phyloP scores from a whole-genome alignment of 2,113 vertebrate species.

The Chionodraco myersi region DNA sequence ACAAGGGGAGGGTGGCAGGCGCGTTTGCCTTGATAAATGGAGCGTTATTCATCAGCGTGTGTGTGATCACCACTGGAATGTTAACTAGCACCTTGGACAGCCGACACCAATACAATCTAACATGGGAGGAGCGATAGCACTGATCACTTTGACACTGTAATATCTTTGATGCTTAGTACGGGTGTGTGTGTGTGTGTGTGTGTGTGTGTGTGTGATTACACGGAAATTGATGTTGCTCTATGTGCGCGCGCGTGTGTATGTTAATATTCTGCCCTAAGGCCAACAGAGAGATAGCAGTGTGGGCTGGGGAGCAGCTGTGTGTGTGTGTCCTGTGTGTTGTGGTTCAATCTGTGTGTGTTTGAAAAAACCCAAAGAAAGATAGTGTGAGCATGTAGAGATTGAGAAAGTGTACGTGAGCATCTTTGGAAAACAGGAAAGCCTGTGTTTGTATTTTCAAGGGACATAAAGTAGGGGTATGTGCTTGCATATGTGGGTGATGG shows the following conservation, averaged over 20 bases:
- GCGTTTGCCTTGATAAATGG: conserved; percentile 78
- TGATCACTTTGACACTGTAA: conserved; percentile 37
- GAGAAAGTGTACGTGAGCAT: conserved; percentile 29
- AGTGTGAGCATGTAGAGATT: conserved; percentile 17
- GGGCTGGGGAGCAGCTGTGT: conserved; percentile 70
- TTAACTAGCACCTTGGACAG: conserved; percentile 83
- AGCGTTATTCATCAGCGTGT: conserved; percentile 79
- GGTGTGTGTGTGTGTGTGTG: neutral
- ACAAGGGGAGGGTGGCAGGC: conserved; percentile 60
- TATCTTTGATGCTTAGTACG: conserved; percentile 25
- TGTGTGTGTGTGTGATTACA: conserved; percentile 5
- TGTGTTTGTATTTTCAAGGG: conserved; percentile 18
- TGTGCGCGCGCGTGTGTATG: conserved; percentile 35
- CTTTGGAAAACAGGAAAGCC: conserved; percentile 15
- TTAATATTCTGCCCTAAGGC: conserved; percentile 75
- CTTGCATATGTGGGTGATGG: conserved; percentile 7
- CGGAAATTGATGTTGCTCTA: conserved; percentile 17
- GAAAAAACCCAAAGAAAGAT: conserved; percentile 1
- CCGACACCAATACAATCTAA: conserved; percentile 54
- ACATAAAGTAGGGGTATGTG: conserved; percentile 24
- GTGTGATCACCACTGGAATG: conserved; percentile 82
- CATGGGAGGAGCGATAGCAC: conserved; percentile 51
- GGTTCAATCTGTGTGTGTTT: conserved; percentile 29
- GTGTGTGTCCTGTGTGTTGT: conserved; percentile 1
- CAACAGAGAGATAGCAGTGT: conserved; percentile 52